A percentile compares a stretch with the other conserved stretches of the same genome.
These are phyloP conservation scores for Bettongia penicillata DNA, from an alignment of 2,113 vertebrate genomes.

Conservation along the genomic window DNA sequence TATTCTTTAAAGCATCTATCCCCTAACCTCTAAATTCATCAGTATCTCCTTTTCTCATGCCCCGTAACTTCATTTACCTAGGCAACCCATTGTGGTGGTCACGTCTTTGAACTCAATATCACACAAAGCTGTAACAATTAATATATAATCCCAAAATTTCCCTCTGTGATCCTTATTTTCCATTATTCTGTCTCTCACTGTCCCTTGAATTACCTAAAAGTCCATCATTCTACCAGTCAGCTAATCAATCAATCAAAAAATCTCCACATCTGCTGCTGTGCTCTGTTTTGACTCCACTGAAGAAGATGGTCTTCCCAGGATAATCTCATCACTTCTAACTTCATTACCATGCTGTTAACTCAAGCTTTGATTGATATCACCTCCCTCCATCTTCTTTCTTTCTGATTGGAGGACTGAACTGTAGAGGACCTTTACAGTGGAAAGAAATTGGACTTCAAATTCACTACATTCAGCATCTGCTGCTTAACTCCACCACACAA, in stretches of 20 bases:
- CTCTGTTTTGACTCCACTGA: too few relatives aligned
- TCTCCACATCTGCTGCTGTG: not conserved
- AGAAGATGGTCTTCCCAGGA: too few relatives aligned
- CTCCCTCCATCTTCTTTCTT: too few relatives aligned
- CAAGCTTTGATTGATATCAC: too few relatives aligned
- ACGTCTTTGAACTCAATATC: not conserved
- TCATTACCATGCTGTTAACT: too few relatives aligned
- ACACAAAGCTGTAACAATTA: not conserved
- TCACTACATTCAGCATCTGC: too few relatives aligned
- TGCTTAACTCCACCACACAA: not conserved
- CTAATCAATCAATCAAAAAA: not conserved
- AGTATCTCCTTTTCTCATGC: not conserved
- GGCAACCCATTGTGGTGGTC: not conserved
- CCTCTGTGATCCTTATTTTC: not conserved
- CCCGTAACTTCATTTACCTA: not conserved
- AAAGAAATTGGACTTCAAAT: too few relatives aligned
- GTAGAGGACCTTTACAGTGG: too few relatives aligned
- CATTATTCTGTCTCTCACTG: not conserved
- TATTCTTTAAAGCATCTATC: not conserved
- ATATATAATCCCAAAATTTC: not conserved
- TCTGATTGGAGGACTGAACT: too few relatives aligned
- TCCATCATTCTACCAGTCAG: not conserved
- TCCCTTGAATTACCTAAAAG: not conserved
- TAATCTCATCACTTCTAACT: too few relatives aligned
- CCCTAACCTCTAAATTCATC: not conserved